Percentiles rank a stretch among this genome's conserved stretches.
Conservation (phyloP, 1,140 invertebrate species). For the Melitaea cinxia region DNA sequence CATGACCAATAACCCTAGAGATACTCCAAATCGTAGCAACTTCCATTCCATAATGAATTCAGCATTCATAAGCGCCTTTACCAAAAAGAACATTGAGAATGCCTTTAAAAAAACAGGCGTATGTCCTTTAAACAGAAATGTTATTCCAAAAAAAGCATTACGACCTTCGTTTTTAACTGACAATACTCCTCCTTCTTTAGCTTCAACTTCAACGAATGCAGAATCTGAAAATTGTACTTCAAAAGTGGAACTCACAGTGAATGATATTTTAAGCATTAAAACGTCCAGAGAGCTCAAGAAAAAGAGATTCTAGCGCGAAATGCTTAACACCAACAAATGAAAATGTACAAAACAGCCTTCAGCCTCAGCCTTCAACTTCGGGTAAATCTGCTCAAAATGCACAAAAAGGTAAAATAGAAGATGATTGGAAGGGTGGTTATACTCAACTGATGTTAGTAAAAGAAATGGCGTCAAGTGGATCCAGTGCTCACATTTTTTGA, state of each 20-base stretch:
- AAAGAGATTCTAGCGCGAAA: too few species aligned
- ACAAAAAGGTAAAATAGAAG: too few species aligned
- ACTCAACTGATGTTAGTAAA: slow-evolving; percentile 3
- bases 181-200: too few species aligned
- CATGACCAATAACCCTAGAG: slow-evolving; percentile 13
- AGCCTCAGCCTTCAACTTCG: too few species aligned
- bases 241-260: neutral
- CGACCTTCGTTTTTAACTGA: slow-evolving; percentile 3
- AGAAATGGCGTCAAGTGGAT: slow-evolving; percentile 9
- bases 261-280: neutral
- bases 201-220: too few species aligned
- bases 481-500: neutral
- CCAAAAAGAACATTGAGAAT: slow-evolving; percentile 11
- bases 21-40: slow-evolving; percentile 17
- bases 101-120: slow-evolving; percentile 16
- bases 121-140: slow-evolving; percentile 7
- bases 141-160: neutral
- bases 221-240: too few species aligned
- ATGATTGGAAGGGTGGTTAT: neutral
- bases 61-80: slow-evolving; percentile 16
- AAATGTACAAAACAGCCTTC: too few species aligned
- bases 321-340: too few species aligned
- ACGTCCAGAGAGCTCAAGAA: too few species aligned
- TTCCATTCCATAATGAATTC: slow-evolving; percentile 18
- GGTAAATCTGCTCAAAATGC: too few species aligned